Base-by-base conservation (phyloP, 2,797 vertebrate species). In the Rhinogobio ventralis region DNA sequence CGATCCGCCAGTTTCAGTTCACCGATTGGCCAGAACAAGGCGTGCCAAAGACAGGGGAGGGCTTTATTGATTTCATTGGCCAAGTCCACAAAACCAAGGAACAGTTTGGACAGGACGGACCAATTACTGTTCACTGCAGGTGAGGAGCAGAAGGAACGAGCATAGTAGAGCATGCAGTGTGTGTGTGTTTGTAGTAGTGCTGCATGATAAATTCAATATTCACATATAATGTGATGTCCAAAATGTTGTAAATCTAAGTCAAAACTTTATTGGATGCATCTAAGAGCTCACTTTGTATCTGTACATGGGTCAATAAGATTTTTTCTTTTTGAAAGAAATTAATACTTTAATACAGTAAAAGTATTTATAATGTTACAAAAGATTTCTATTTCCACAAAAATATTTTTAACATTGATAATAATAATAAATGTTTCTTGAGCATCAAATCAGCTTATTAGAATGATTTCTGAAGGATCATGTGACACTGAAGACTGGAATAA, bases 71-170 rank as follows among this genome's bases (percentile, higher is more conserved):
- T 91, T 99, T 99, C 91, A 99, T 99, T 0, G 98, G 97, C 49
- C 98, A 99, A 89, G 98, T 99, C 88, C 98, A 99, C 92, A 99
- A 99, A 95, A 99, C 98, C 83, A 99, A 99, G 95, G 98, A 99
- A 90, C 98, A 99, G 90, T 99, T 99, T 0, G 98, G 98, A 60
- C 98, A 99, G 92, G 98, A 99, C 0, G 98, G 98, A 88, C 98
- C 98, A 86, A 99, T 99, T 92, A 97, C 97, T 0, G 98, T 99
- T 89, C 98, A 99, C 91, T 99, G 98, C 97, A 99, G 98, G 98
- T 98, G 86, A 78, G 30, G 76, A 36, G 28, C 28, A 36, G 49
- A 46, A 72, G 33, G 30, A 64, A 8, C 7, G 51, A 30, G 51
- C 28, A 17, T 7, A 60, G 85, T 19, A 84, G 23, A 88, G 6